Evolutionary conservation across 2,888 invertebrate species (phyloP).

Genomic region (Harmothoe impar): DNA sequence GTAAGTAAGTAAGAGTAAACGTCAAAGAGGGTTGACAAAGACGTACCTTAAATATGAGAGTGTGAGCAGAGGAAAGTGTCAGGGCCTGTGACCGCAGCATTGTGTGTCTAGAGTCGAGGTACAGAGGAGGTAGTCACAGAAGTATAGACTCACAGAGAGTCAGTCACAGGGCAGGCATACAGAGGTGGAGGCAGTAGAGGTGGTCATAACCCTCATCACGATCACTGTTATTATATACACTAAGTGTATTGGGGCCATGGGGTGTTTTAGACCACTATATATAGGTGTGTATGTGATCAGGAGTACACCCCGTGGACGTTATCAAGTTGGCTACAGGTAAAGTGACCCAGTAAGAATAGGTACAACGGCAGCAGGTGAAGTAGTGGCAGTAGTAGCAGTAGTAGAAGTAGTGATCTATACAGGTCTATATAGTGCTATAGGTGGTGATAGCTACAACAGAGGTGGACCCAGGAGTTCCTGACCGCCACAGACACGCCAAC

Average conservation of each 20-base stretch:
- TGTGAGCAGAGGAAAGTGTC: constrained; percentile 26
- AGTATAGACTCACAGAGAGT: background rate
- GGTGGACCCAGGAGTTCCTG: constrained; percentile 15
- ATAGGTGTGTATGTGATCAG: too few relatives aligned
- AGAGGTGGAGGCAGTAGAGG: background rate
- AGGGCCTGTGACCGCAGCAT: constrained; percentile 53
- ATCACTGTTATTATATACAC: too few relatives aligned
- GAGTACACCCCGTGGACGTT: too few relatives aligned
- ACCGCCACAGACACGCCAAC: constrained; percentile 11
- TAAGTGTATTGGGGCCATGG: too few relatives aligned
- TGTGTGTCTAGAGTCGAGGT: background rate
- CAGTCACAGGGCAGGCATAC: background rate
- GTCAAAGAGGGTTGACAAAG: background rate
- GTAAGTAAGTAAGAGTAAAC: too few relatives aligned
- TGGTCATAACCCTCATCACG: background rate
- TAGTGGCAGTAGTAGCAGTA: background rate
- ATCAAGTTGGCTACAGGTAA: background rate
- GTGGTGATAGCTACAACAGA: constrained; percentile 44
- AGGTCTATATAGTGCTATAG: too few relatives aligned
- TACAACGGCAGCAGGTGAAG: background rate
- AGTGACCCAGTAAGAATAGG: background rate
- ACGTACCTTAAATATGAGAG: constrained; percentile 59
- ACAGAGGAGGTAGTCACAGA: constrained; percentile 12
- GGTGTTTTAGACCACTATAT: too few relatives aligned
- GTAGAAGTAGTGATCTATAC: background rate